Evolutionary conservation across 2,113 vertebrate species (phyloP), one percentile per base, ranked within the genome.

Genomic region (Bos indicus): DNA sequence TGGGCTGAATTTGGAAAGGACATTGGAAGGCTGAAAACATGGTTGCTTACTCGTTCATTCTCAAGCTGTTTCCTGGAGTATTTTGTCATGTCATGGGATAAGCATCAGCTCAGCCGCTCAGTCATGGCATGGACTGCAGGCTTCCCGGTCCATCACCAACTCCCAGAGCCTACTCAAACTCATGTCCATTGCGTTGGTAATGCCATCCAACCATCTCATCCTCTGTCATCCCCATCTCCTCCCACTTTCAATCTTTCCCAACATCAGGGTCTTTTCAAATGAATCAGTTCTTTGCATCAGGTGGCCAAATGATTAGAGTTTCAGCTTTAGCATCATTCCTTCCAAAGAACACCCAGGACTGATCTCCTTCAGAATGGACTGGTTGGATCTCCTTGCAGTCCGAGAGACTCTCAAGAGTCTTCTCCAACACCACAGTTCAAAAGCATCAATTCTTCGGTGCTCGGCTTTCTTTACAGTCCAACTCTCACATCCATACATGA

Each of bases 131-230:
- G n/a, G 9, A 71, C n/a, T 36, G 17, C n/a, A 71, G 67, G 19
- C 67, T 36, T 71, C n/a, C n/a, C 0, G 2, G 19, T 23, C n/a
- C 19, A 71, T 71, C 67, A 40, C 67, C 67, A 71, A 23, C n/a
- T 40, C 67, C 19, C 10, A 0, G n/a, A 71, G 19, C n/a, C 19
- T 23, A 71, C 67, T 64, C 67, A 71, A 71, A 71, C n/a, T 71
- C 67, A 40, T 23, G n/a, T 40, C 67, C n/a, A 40, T 23, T 36
- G n/a, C 1, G 0, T 23, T 10, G 2, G 1, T 71, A 10, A 40
- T 71, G n/a, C n/a, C n/a, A 71, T 71, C 5, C n/a, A 71, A 71
- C 67, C n/a, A 71, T 71, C n/a, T 71, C n/a, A 71, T 71, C 67
- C n/a, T 71, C n/a, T 71, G 19, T 71, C 19, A 6, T 71, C 2